Percentiles rank a stretch among this genome's conserved stretches.
Evolutionary conservation across 1,140 invertebrate species (phyloP).

Genomic region (Elymnias hypermnestra): DNA sequence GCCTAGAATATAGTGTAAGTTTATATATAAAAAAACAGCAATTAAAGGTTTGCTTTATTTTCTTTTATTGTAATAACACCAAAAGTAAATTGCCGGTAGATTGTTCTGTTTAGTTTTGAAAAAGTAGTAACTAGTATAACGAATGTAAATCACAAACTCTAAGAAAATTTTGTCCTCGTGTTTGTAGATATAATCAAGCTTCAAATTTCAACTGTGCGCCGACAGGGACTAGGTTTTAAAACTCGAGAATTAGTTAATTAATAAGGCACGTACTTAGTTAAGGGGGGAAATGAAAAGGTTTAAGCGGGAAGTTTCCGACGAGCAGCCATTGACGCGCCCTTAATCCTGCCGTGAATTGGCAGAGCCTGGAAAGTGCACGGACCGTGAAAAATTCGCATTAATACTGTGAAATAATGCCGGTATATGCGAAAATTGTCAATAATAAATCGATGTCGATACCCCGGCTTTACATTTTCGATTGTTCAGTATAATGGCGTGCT

Average conservation of each 20-base stretch:
- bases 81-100: too few species aligned
- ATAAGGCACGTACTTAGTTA: constrained; percentile 57
- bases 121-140: too few species aligned
- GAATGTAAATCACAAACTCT: too few species aligned
- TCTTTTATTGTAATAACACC: too few species aligned
- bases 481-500: constrained; percentile 1
- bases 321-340: constrained; percentile 35
- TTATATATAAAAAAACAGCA: too few species aligned
- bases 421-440: constrained; percentile 26
- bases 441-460: constrained; percentile 15
- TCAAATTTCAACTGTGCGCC: constrained; percentile 1
- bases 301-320: constrained; percentile 47
- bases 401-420: constrained; percentile 25
- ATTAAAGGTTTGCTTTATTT: too few species aligned
- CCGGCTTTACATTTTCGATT: constrained; percentile 11
- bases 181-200: too few species aligned
- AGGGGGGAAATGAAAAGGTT: constrained; percentile 47
- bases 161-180: too few species aligned
- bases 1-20: too few species aligned
- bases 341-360: constrained; percentile 39
- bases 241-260: constrained; percentile 54
- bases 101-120: too few species aligned
- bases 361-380: constrained; percentile 37
- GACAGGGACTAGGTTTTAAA: constrained; percentile 23
- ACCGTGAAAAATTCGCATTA: constrained; percentile 48